Evolutionary conservation across 1,140 invertebrate species (phyloP).

Genomic region (Magallana ariakensis): DNA sequence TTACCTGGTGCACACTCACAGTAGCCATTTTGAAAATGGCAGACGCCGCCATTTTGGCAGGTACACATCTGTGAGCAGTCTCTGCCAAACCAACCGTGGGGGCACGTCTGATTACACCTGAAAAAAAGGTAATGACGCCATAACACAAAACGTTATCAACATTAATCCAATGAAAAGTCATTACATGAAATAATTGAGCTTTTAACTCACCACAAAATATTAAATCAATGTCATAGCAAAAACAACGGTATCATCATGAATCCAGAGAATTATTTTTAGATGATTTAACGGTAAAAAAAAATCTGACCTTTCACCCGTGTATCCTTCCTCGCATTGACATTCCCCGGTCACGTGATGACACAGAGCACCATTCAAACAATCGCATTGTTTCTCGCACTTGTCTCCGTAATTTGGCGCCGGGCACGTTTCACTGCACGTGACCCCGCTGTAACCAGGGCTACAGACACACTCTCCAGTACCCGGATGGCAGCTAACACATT

Average conservation of each 20-base stretch:
- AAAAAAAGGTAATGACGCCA: constrained; percentile 63
- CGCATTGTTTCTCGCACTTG: constrained; percentile 77
- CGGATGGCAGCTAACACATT: constrained; percentile 77
- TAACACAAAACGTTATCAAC: no score
- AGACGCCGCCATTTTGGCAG: constrained; percentile 89
- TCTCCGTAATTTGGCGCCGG: constrained; percentile 70
- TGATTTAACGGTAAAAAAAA: background rate
- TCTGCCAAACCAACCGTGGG: constrained; percentile 86
- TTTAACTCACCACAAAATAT: no score
- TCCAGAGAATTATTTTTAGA: no score
- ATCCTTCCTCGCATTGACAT: constrained; percentile 79
- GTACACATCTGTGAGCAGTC: constrained; percentile 89
- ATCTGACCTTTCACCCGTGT: constrained; percentile 69
- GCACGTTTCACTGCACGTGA: constrained; percentile 71
- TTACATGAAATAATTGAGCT: no score
- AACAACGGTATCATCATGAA: no score
- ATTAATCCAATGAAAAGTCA: no score
- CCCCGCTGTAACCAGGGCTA: constrained; percentile 80
- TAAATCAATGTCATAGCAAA: no score
- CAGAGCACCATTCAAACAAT: constrained; percentile 77
- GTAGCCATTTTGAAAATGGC: constrained; percentile 90
- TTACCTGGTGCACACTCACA: constrained; percentile 89
- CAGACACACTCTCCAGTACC: constrained; percentile 88
- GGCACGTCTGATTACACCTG: constrained; percentile 81
- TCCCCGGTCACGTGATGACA: constrained; percentile 79